Percentiles rank a stretch among this genome's conserved stretches.
Evolutionary conservation across 1,140 invertebrate genomes (phyloP).

Genomic region (Gonatopus flavifemur): DNA sequence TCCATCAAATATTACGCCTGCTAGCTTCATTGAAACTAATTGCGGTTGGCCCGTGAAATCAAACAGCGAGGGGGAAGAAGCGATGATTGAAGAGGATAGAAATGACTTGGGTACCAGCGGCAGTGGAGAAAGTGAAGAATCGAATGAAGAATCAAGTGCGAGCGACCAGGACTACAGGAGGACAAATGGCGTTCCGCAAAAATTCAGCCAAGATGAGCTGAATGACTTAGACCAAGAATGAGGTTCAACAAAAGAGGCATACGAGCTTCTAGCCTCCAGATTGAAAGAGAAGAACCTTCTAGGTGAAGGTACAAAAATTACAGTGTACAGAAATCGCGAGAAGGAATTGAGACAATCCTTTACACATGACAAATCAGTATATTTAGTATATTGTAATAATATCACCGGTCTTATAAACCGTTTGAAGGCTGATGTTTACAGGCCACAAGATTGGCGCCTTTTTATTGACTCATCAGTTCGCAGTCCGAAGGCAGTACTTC

Average conservation of each 20-base stretch:
- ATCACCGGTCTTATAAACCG: constrained; percentile 20
- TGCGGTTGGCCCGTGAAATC: not conserved
- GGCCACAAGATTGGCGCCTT: constrained; percentile 27
- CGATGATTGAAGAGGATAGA: not conserved
- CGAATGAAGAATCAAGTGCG: not conserved
- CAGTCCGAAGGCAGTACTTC: constrained; percentile 46
- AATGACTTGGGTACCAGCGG: not conserved
- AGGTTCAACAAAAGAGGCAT: constrained; percentile 28
- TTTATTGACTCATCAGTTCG: constrained; percentile 38
- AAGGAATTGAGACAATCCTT: constrained; percentile 21
- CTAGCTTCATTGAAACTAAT: not conserved
- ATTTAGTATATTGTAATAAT: constrained; percentile 12
- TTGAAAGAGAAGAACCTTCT: constrained; percentile 19
- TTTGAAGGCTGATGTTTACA: constrained; percentile 17
- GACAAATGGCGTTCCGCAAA: not conserved
- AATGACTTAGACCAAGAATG: constrained; percentile 36
- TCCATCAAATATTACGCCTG: not conserved
- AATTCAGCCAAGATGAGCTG: constrained; percentile 29
- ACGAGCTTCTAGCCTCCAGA: constrained; percentile 29
- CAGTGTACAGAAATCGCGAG: constrained; percentile 19
- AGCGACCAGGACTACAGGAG: not conserved
- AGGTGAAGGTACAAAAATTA: constrained; percentile 4
- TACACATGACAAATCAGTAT: constrained; percentile 15
- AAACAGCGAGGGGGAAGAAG: not conserved
- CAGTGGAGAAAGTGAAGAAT: not conserved